These are phyloP conservation scores for Hoplostethus atlanticus DNA, from an alignment of 2,797 vertebrate species.

Conservation along the genomic window DNA sequence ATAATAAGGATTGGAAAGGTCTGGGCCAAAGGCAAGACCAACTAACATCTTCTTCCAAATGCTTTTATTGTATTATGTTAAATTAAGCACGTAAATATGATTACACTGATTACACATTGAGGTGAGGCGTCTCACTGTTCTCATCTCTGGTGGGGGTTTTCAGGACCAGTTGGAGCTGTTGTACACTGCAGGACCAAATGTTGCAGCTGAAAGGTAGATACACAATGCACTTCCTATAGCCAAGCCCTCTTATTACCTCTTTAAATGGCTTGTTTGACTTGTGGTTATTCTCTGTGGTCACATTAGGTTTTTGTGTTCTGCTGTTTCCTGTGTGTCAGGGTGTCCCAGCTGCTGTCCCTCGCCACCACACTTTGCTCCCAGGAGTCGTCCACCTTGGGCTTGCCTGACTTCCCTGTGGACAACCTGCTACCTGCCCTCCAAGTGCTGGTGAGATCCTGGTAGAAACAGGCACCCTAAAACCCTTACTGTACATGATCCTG, in stretches of 20 bases:
- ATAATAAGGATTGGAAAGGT: too few relatives aligned
- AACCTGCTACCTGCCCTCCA: slow-evolving; percentile 89
- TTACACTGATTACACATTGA: not conserved
- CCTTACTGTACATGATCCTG: too few relatives aligned
- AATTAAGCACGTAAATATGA: not conserved
- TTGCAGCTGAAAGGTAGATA: slow-evolving; percentile 91
- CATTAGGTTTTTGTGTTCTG: not conserved
- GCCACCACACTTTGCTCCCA: slow-evolving; percentile 95
- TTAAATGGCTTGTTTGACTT: slow-evolving; percentile 1
- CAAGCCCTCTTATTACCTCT: not conserved
- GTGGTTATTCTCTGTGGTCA: not conserved
- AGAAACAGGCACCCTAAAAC: not conserved
- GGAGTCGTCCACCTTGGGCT: slow-evolving; percentile 92
- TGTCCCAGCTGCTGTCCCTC: slow-evolving; percentile 95
- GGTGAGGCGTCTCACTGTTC: not conserved
- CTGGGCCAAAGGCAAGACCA: too few relatives aligned
- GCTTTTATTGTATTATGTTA: too few relatives aligned
- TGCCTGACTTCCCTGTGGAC: slow-evolving; percentile 97
- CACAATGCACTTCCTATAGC: not conserved
- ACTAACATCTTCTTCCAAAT: too few relatives aligned
- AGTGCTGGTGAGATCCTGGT: slow-evolving; percentile 88
- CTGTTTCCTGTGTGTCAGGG: slow-evolving; percentile 75
- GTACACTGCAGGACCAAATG: slow-evolving; percentile 88
- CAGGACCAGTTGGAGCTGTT: slow-evolving; percentile 95
- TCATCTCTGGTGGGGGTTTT: slow-evolving; percentile 7